Conservation (phyloP, 1,140 invertebrate genomes). For the Drosophila burlai region DNA sequence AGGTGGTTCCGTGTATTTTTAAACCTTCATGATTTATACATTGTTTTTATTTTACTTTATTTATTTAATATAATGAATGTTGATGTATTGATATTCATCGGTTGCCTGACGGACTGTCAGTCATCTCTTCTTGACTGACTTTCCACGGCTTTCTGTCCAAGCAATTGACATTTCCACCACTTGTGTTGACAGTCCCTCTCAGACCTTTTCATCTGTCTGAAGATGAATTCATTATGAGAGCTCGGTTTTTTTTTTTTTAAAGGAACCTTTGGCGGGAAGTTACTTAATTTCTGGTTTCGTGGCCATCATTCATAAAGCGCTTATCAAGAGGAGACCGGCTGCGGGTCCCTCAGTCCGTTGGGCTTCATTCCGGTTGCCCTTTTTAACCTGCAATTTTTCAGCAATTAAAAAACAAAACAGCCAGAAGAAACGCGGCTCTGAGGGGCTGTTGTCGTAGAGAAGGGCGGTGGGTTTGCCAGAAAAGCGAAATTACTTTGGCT, state of each 20-base stretch:
- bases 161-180: slow-evolving; percentile 11
- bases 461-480: slow-evolving; percentile 8
- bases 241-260: background rate
- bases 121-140: background rate
- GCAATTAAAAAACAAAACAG: slow-evolving; percentile 75
- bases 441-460: background rate
- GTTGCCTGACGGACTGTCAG: background rate
- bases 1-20: no score
- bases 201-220: slow-evolving; percentile 1
- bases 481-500: slow-evolving; percentile 71
- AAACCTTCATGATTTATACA: background rate
- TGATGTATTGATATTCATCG: background rate
- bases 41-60: background rate
- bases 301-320: slow-evolving; percentile 6
- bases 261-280: slow-evolving; percentile 1
- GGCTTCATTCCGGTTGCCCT: slow-evolving; percentile 20
- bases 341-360: background rate
- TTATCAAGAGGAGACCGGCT: slow-evolving; percentile 15
- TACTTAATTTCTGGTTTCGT: slow-evolving; percentile 19
- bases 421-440: slow-evolving; percentile 10
- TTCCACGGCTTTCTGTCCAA: background rate
- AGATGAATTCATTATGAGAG: slow-evolving; percentile 20
- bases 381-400: slow-evolving; percentile 64
- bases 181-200: slow-evolving; percentile 11
- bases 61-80: background rate